Percentiles rank a stretch among this genome's conserved stretches.
These are phyloP conservation scores for Calliopsis andreniformis DNA, from an alignment of 1,140 invertebrate genomes.

Conservation along the genomic window DNA sequence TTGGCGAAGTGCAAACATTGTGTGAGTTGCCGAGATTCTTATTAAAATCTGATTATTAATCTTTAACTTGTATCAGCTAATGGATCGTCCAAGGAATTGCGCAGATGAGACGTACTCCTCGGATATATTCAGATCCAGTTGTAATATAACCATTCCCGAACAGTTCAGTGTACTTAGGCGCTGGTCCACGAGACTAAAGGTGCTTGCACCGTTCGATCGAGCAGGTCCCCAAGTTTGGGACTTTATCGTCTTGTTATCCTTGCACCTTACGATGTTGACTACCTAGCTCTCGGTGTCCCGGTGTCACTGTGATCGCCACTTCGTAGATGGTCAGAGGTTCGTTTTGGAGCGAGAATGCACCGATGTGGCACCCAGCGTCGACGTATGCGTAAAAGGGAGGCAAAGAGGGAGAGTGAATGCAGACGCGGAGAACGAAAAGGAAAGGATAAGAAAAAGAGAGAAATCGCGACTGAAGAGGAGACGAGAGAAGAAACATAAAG, in stretches of 20 bases:
- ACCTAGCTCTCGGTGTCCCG: constrained; percentile 46
- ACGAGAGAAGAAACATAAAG: not conserved
- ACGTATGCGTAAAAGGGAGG: not conserved
- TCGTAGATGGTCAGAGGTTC: constrained; percentile 31
- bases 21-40: too few species aligned
- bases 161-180: not conserved
- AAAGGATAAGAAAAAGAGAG: not conserved
- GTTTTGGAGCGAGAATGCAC: constrained; percentile 30
- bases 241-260: constrained; percentile 71
- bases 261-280: constrained; percentile 53
- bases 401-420: not conserved
- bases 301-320: constrained; percentile 39
- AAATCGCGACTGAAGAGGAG: not conserved
- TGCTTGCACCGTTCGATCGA: constrained; percentile 4
- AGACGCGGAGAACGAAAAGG: not conserved
- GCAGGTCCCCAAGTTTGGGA: constrained; percentile 56
- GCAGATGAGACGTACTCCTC: not conserved
- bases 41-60: not conserved
- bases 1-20: too few species aligned
- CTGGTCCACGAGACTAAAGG: not conserved
- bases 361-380: constrained; percentile 25
- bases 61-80: not conserved
- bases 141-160: constrained; percentile 6
- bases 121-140: constrained; percentile 35
- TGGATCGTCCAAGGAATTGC: not conserved